phyloP scores from a whole-genome alignment of 2,113 vertebrate species.

The Rhipidura dahli region DNA sequence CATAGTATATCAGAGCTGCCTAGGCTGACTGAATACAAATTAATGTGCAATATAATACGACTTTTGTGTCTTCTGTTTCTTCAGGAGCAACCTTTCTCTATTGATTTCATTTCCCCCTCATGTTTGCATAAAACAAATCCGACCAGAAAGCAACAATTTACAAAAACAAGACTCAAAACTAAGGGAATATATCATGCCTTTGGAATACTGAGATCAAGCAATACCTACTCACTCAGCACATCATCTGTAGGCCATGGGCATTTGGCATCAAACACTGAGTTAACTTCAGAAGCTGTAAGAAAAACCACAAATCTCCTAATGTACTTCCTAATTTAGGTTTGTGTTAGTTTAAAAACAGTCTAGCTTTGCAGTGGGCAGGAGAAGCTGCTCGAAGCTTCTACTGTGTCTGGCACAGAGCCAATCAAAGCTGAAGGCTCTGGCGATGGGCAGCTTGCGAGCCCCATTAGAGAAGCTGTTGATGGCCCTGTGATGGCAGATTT shows the following conservation, averaged over 20 bases:
- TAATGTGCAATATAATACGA: background rate
- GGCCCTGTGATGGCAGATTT: background rate
- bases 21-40: constrained; percentile 28
- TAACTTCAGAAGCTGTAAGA: constrained; percentile 42
- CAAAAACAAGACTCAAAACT: background rate
- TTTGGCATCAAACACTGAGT: constrained; percentile 8
- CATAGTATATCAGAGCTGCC: background rate
- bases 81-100: background rate
- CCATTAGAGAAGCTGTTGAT: background rate
- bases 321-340: constrained; percentile 33
- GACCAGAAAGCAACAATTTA: background rate
- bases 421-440: background rate
- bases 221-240: constrained; percentile 1
- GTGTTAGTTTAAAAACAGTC: background rate
- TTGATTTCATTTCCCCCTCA: background rate
- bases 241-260: background rate
- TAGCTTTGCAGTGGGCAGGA: background rate
- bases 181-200: background rate
- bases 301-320: background rate
- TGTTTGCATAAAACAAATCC: background rate
- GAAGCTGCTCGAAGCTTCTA: background rate
- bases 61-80: constrained; percentile 8
- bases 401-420: background rate
- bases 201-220: constrained; percentile 29
- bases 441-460: accelerated